Percentiles rank a stretch among this genome's conserved stretches.
These are phyloP conservation scores for Seladonia tumulorum DNA, from an alignment of 2,888 invertebrate species.

Conservation along the genomic window DNA sequence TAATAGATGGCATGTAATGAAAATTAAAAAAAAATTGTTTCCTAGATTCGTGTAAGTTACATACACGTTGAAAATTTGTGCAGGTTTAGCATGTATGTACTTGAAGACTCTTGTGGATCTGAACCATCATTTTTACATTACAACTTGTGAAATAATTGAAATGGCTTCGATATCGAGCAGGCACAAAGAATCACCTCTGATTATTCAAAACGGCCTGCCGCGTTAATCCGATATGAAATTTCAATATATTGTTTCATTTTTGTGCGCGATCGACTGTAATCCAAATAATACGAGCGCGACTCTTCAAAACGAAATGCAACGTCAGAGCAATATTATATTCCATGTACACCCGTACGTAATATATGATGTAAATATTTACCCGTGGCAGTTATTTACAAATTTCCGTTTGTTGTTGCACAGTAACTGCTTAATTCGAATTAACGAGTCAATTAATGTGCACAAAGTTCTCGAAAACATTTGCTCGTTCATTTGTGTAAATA, in stretches of 20 bases:
- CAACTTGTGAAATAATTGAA: background rate
- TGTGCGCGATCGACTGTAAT: conserved; percentile 1
- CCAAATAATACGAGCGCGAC: background rate
- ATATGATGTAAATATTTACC: background rate
- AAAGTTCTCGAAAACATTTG: background rate
- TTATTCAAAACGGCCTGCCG: background rate
- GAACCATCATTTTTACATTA: background rate
- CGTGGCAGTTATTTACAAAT: background rate
- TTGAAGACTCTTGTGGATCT: too few species aligned
- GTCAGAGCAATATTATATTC: background rate
- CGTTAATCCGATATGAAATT: background rate
- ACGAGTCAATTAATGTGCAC: background rate
- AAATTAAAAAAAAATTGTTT: background rate
- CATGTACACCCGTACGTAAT: fast-evolving
- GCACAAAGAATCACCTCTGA: background rate
- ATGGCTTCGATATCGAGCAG: background rate
- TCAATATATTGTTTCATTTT: background rate
- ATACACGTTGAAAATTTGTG: too few species aligned
- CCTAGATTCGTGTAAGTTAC: background rate
- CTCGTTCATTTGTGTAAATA: background rate
- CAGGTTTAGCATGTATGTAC: too few species aligned
- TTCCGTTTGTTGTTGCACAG: background rate
- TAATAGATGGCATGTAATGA: background rate
- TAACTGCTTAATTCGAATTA: background rate
- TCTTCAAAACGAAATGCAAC: background rate